Percentiles rank a stretch among this genome's conserved stretches.
Conservation (phyloP, 2,113 vertebrate species). For the Isichthys henryi region DNA sequence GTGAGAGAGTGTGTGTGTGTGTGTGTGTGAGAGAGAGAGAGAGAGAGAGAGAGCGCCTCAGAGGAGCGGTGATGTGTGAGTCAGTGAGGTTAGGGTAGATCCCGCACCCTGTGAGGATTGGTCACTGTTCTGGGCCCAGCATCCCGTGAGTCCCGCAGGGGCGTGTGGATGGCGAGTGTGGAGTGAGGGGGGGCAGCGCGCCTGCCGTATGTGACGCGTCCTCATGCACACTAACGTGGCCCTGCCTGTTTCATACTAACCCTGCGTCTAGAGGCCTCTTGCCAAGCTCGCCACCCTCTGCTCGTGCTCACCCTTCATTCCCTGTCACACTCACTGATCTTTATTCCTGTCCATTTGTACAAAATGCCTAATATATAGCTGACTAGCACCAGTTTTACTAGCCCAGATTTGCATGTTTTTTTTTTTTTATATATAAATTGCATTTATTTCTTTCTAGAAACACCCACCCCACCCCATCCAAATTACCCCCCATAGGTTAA, state of each 20-base stretch:
- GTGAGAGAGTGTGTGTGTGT: no score
- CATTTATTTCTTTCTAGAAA: conserved; percentile 70
- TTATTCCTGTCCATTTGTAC: conserved; percentile 54
- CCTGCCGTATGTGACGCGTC: conserved; percentile 63
- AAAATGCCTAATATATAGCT: conserved; percentile 59
- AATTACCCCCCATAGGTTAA: conserved; percentile 63
- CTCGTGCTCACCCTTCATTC: conserved; percentile 61
- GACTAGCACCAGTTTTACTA: conserved; percentile 88
- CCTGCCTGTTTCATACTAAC: conserved; percentile 83
- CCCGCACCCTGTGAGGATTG: neutral
- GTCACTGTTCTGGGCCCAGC: conserved; percentile 8
- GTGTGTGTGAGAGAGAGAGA: no score
- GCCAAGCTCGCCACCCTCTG: conserved; percentile 79
- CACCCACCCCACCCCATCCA: conserved; percentile 39
- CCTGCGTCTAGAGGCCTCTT: conserved; percentile 75
- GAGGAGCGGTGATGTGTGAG: neutral
- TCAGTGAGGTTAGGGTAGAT: neutral
- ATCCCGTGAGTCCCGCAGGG: neutral
- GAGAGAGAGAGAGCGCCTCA: no score
- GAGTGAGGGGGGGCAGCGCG: conserved; percentile 76
- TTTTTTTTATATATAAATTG: conserved; percentile 53
- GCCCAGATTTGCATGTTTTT: conserved; percentile 69
- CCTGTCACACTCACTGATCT: conserved; percentile 35
- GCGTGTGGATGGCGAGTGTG: neutral
- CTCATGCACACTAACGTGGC: conserved; percentile 86